Base-by-base conservation (phyloP, 2,797 vertebrate genomes). In the Sebastes taczanowskii region DNA sequence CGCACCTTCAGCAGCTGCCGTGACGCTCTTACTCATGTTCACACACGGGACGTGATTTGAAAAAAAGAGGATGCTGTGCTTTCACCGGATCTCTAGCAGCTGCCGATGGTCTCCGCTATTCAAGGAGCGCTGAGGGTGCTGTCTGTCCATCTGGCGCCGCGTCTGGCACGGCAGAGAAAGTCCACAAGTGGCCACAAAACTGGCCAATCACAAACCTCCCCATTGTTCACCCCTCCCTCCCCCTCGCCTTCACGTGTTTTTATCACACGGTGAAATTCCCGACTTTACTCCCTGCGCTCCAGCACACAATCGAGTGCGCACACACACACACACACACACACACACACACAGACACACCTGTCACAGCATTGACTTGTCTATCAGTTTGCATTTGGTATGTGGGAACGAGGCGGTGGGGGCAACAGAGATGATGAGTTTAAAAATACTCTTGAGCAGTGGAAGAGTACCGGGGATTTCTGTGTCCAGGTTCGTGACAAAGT, bases 381-480 rank as follows among this genome's bases (percentile, higher is more conserved):
- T 90, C 89, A 86, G 81, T 90, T 80, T 86, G 64, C 77, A 59
- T 83, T 74, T 30, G 88, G 86, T 84, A 93, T 93, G 86, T 82
- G 58, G 80, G 81, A 91, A 86, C 70, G 73, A 83, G 76, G 84
- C 81, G 85, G 83, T 65, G 78, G 87, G 82, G 84, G 72, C 16
- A n/a, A 75, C 38, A 58, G 84, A 91, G 88, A 87, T 85, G 83
- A 93, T 89, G 82, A 83, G 85, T 90, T 91, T 94, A 94, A 91
- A 95, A 94, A 95, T 94, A 94, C 86, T 78, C 79, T 3, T 7
- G 76, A 84, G 88, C 69, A 14, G 73, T 89, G 71, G 83, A 89
- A 85, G 87, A 89, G 76, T 74, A 78, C 71, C 4, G 66, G 83
- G 87, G 78, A 87, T 92, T 92, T 92, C 86, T 86, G 82, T 38